Evolutionary conservation across 1,140 invertebrate species (phyloP).

Genomic region (Ceratosolen solmsi): DNA sequence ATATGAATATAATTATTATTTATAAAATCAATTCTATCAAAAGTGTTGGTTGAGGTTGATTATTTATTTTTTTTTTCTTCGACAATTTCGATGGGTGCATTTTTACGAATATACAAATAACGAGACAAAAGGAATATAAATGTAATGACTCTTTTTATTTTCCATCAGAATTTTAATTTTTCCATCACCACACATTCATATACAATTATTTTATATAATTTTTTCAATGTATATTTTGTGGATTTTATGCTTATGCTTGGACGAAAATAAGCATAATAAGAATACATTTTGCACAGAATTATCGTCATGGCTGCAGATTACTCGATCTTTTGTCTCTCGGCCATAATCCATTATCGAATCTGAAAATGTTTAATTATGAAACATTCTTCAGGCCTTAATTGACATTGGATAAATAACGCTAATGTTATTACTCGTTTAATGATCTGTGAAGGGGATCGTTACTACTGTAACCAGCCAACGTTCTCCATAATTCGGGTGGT

Average conservation of each 20-base stretch:
- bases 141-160: slow-evolving; percentile 26
- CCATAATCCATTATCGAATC: slow-evolving; percentile 63
- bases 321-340: slow-evolving; percentile 57
- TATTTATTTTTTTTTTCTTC: no score
- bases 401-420: no score
- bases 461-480: slow-evolving; percentile 63
- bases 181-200: slow-evolving; percentile 14
- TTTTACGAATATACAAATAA: no score
- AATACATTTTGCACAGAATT: slow-evolving; percentile 20
- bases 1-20: no score
- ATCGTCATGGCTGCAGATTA: background rate
- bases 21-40: no score
- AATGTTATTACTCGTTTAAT: slow-evolving; percentile 59
- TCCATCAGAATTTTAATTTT: background rate
- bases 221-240: background rate
- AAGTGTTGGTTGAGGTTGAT: no score
- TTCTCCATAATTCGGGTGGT: slow-evolving; percentile 64
- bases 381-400: no score
- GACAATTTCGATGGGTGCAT: no score
- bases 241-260: background rate
- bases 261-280: slow-evolving; percentile 1
- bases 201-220: no score
- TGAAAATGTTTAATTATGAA: no score
- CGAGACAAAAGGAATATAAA: no score
- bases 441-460: slow-evolving; percentile 53